Percentiles rank a stretch among this genome's conserved stretches.
phyloP scores from a whole-genome alignment of 1,140 invertebrate genomes.

The Drosophila kurseongensis region DNA sequence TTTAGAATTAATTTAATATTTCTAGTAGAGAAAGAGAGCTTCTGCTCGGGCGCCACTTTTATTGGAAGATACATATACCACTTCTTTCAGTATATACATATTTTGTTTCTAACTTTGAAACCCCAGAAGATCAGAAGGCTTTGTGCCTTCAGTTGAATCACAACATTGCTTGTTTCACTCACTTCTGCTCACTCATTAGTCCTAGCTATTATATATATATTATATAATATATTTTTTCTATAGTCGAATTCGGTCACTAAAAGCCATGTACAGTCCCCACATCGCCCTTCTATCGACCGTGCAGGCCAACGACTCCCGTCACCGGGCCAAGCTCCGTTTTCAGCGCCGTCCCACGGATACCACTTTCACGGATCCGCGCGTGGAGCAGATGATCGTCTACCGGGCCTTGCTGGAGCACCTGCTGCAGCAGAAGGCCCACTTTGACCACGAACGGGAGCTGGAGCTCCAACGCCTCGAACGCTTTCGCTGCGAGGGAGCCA shows the following conservation, averaged over 20 bases:
- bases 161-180: not conserved
- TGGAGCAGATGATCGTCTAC: slow-evolving; percentile 60
- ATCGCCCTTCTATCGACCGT: slow-evolving; percentile 19
- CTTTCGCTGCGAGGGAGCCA: slow-evolving; percentile 49
- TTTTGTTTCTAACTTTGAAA: not conserved
- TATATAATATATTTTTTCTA: too few species aligned
- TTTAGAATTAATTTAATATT: too few species aligned
- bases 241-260: not conserved
- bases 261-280: slow-evolving; percentile 33
- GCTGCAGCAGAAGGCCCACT: slow-evolving; percentile 55
- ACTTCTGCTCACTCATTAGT: not conserved
- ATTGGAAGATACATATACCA: too few species aligned
- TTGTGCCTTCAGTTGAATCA: not conserved
- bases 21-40: too few species aligned
- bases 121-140: not conserved
- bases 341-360: slow-evolving; percentile 7
- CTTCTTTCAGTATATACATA: too few species aligned
- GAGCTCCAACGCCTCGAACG: slow-evolving; percentile 52
- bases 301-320: slow-evolving; percentile 6
- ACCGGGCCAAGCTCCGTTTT: slow-evolving; percentile 14
- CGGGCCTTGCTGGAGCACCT: slow-evolving; percentile 50
- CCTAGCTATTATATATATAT: not conserved
- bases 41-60: too few species aligned
- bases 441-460: slow-evolving; percentile 38
- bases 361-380: slow-evolving; percentile 34